Evolutionary conservation across 2,797 vertebrate genomes (phyloP), one percentile per base, ranked within the genome.

Genomic region (Sebastes reedi): DNA sequence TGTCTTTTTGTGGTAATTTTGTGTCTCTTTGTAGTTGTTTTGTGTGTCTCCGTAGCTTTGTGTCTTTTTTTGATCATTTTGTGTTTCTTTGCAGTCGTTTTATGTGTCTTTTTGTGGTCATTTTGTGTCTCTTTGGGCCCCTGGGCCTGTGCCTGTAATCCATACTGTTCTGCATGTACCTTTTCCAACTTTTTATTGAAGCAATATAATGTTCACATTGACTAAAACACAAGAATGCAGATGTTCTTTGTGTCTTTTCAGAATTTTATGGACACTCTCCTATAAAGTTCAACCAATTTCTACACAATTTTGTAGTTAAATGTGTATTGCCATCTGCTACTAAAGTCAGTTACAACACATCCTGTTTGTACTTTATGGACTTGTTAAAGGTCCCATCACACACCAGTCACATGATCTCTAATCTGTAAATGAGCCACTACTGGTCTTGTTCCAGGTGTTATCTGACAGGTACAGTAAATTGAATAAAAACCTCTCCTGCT

Each of bases 401-500:
- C 72, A 50, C 32, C n/a, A n/a, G 52, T 73, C 82, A 81, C 76
- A 67, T 70, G 80, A 68, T 22, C 70, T 74, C 9, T 71, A 12
- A 52, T 67, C 61, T 75, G 60, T 54, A 56, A 67, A 36, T 60
- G 13, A 61, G 32, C 20, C 22, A 46, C 20, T 4, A 2, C 54
- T 24, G 20, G 8, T 27, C 24, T 54, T 14, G 29, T 22, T 60
- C 12, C 6, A 8, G 30, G 2, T 8, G 4, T 59, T 52, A 56
- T 18, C 39, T 13, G 5, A 29, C 55, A 14, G 42, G 13, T 1
- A 46, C 42, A 46, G 42, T 46, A 60, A 34, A 46, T 52, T 30
- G 24, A n/a, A 7, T 11, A 39, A 32, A 10, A 34, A 46, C 10
- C 2, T 24, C 16, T 22, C 3, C 6, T 29, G 24, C 34, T 52